Evolutionary conservation across 30 jellyfish, hydroid and myxozoan species (phyloP).

Genomic region (Nemopilema nomurai): DNA sequence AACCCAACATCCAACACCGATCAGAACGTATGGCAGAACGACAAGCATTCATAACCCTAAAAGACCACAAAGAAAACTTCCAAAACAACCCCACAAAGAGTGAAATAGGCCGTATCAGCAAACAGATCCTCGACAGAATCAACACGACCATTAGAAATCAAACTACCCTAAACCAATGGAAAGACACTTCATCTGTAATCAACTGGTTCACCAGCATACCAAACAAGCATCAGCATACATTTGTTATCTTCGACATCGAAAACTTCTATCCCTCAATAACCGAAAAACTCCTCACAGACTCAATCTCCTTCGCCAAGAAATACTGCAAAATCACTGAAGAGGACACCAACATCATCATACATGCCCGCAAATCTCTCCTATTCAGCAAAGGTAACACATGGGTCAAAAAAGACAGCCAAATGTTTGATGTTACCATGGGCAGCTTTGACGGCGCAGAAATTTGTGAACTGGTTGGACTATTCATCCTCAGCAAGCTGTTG

Average conservation of each 20-base stretch:
- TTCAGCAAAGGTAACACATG: conserved; percentile 46
- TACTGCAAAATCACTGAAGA: conserved; percentile 13
- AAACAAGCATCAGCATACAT: conserved; percentile 31
- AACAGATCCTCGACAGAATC: conserved; percentile 48
- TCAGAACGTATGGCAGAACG: conserved; percentile 24
- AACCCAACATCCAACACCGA: conserved; percentile 29
- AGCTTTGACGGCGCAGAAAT: conserved; percentile 29
- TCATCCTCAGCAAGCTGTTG: conserved; percentile 26
- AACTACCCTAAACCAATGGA: conserved; percentile 57
- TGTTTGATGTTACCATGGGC: conserved; percentile 70
- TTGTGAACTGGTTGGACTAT: conserved; percentile 62
- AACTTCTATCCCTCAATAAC: conserved; percentile 67
- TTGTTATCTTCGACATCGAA: conserved; percentile 60
- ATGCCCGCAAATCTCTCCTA: conserved; percentile 64
- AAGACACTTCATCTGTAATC: conserved; percentile 33
- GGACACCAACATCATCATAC: conserved; percentile 39
- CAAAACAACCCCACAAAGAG: conserved; percentile 63
- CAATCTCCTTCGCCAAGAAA: conserved; percentile 26
- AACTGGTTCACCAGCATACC: conserved; percentile 45
- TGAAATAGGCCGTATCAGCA: conserved; percentile 69
- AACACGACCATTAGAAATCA: conserved; percentile 29
- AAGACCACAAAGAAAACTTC: conserved; percentile 69
- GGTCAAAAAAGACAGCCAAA: no score
- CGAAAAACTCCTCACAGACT: conserved; percentile 22
- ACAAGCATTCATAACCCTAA: conserved; percentile 50